Conservation (phyloP, 2,797 vertebrate genomes). For the Amphiprion clarkii region DNA sequence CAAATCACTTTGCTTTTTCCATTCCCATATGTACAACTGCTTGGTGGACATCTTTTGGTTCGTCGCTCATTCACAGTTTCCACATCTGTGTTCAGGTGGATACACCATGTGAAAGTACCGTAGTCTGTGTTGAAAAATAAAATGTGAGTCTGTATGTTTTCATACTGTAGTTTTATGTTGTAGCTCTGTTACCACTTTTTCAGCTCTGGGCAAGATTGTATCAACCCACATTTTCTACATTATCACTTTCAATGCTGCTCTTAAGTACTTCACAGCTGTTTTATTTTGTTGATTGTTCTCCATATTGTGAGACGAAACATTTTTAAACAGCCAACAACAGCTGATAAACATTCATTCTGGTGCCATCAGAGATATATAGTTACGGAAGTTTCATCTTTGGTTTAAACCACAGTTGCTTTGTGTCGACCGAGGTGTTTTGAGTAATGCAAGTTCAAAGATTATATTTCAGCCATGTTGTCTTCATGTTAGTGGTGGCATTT, state of each 20-base stretch:
- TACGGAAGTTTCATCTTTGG: constrained; percentile 47
- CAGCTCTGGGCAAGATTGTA: constrained; percentile 67
- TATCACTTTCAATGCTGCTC: constrained; percentile 71
- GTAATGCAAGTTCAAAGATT: constrained; percentile 50
- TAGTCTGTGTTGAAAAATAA: constrained; percentile 69
- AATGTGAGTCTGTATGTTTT: constrained; percentile 74
- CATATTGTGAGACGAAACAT: constrained; percentile 55
- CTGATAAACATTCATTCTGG: constrained; percentile 45
- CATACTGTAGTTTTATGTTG: constrained; percentile 65
- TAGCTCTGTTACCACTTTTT: constrained; percentile 64
- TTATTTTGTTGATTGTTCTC: constrained; percentile 47
- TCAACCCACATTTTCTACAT: constrained; percentile 59
- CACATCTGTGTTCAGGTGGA: constrained; percentile 58
- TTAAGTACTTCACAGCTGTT: constrained; percentile 57
- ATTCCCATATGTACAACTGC: constrained; percentile 61
- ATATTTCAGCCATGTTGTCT: constrained; percentile 53
- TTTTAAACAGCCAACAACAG: constrained; percentile 53
- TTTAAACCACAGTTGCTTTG: constrained; percentile 39
- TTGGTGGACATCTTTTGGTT: constrained; percentile 54
- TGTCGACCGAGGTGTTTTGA: constrained; percentile 52
- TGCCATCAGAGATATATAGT: constrained; percentile 69
- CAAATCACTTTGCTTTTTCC: constrained; percentile 64
- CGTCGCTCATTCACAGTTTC: constrained; percentile 51
- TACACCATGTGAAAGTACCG: constrained; percentile 65
- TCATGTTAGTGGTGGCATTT: constrained; percentile 65